These are phyloP conservation scores for Anser cygnoides DNA, from an alignment of 2,113 vertebrate species.

Conservation along the genomic window DNA sequence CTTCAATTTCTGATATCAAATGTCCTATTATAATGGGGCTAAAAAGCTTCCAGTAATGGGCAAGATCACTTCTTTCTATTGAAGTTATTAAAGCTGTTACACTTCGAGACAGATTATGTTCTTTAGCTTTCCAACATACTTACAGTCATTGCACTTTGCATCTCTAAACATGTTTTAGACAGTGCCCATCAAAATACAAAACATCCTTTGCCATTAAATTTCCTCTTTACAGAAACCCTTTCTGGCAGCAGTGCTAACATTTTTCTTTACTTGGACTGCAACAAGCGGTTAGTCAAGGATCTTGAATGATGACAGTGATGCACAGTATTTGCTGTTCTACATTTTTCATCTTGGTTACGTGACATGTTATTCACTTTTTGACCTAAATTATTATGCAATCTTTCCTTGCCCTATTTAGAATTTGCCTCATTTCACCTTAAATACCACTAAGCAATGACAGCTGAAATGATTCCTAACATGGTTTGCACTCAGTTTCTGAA, in stretches of 20 bases:
- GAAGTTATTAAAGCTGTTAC: neutral
- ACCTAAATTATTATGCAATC: slow-evolving; percentile 51
- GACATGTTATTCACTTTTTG: neutral
- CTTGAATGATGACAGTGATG: neutral
- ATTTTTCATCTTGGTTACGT: neutral
- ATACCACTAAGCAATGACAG: neutral
- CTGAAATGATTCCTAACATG: neutral
- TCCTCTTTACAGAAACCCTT: neutral
- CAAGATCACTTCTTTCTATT: neutral
- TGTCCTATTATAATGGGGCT: neutral
- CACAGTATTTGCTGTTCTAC: neutral
- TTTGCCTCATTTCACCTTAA: slow-evolving; percentile 44
- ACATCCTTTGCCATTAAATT: neutral
- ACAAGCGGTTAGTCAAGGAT: neutral
- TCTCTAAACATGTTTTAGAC: neutral
- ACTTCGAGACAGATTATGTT: neutral
- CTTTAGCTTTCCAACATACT: neutral
- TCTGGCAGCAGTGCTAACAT: neutral
- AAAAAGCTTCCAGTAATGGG: neutral
- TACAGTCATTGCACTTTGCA: neutral
- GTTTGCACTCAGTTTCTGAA: neutral
- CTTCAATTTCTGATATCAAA: neutral
- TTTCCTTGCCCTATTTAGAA: neutral
- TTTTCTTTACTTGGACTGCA: neutral
- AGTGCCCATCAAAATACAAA: neutral